Conservation (phyloP, 2,113 vertebrate genomes). For the human (Homo sapiens) region DNA sequence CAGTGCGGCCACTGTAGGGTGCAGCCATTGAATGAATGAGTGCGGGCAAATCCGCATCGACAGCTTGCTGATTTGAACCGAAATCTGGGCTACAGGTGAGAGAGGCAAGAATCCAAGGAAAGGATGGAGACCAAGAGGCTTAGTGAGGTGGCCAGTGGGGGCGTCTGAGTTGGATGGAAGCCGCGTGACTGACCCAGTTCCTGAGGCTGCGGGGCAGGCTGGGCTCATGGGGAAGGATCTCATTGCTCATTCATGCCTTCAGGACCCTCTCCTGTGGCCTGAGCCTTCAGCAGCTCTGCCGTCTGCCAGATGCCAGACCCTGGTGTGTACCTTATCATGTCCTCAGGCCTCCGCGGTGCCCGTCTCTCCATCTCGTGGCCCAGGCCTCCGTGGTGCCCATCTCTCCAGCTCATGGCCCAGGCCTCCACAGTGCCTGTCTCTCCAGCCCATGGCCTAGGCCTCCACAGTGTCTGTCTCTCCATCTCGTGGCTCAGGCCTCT, state of each 20-base stretch:
- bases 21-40: accelerated
- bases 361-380: too few relatives aligned
- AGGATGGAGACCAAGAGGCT: not conserved
- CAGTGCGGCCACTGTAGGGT: accelerated
- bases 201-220: not conserved
- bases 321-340: too few relatives aligned
- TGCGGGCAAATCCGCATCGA: accelerated
- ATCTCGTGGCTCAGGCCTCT: not conserved
- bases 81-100: not conserved
- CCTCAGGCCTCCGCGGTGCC: not conserved
- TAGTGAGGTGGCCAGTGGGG: accelerated
- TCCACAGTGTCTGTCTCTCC: accelerated
- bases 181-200: accelerated
- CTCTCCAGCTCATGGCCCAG: accelerated
- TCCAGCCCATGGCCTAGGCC: too few relatives aligned
- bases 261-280: not conserved
- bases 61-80: accelerated
- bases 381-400: not conserved
- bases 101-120: not conserved
- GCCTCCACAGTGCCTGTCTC: not conserved
- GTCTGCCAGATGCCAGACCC: too few relatives aligned
- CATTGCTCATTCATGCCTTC: not conserved
- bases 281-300: not conserved
- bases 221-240: not conserved
- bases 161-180: too few relatives aligned